A percentile compares a stretch with the other conserved stretches of the same genome.
phyloP scores from a whole-genome alignment of 1,140 invertebrate species.

The Neodiprion pinetum region DNA sequence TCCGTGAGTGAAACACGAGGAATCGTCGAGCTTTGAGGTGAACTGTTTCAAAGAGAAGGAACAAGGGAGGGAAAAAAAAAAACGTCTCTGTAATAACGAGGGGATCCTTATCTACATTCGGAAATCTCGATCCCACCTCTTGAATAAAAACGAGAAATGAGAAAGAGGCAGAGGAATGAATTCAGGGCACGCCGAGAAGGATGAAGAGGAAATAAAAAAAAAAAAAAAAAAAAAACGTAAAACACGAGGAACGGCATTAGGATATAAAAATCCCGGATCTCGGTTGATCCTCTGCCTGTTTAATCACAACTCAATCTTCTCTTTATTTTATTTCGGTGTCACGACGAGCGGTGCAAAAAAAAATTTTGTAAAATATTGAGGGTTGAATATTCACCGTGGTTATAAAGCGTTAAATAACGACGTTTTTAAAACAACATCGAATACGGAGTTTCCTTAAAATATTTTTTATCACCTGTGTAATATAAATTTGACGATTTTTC shows the following conservation, averaged over 20 bases:
- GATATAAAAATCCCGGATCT: background rate
- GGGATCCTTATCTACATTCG: background rate
- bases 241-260: background rate
- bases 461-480: too few relatives aligned
- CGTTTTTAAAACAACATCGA: too few relatives aligned
- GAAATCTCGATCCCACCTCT: conserved; percentile 5
- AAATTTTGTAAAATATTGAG: too few relatives aligned
- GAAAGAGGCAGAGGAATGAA: background rate
- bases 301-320: background rate
- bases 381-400: too few relatives aligned
- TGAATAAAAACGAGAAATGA: background rate
- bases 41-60: background rate
- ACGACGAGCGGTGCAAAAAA: background rate
- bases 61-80: background rate
- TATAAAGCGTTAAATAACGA: too few relatives aligned
- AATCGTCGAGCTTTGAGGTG: too few relatives aligned
- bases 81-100: background rate
- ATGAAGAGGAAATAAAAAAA: background rate
- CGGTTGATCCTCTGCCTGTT: background rate
- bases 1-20: too few relatives aligned
- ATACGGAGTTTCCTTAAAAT: too few relatives aligned
- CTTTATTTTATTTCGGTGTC: background rate
- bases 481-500: too few relatives aligned
- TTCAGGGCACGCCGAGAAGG: background rate
- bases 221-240: background rate